Evolutionary conservation across 2,888 invertebrate genomes (phyloP), one percentile per base, ranked within the genome.

Genomic region (Ephialtes manifestator): DNA sequence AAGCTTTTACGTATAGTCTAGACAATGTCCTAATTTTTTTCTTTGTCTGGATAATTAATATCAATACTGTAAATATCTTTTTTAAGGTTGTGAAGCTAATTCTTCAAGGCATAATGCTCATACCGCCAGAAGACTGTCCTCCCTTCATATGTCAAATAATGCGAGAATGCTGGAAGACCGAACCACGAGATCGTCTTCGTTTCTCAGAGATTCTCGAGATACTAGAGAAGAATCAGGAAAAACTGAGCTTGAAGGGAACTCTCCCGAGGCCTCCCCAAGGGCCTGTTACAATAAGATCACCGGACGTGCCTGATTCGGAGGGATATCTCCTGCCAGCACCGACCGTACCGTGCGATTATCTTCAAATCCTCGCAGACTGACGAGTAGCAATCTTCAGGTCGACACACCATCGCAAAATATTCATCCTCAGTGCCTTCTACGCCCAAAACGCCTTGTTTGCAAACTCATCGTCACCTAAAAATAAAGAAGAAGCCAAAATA

Each of bases 131-230:
- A 85, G 97, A 97, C 89, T 97, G 97, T 90, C 97, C 97, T 0
- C 94, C 96, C 0, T 95, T 96, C 75, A 96, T 97, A 7, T 96
- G 96, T 89, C 96, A 97, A 83, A 94, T 97, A 86, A 97, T 98
- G 97, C 95, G 95, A 10, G 96, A 96, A 15, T 97, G 97, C 89
- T 98, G 97, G 97, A 96, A 97, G 90, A 96, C 96, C 0, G 97
- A 98, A 89, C 97, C 98, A 0, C 95, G 96, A 76, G 97, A 98
- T 88, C 95, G 98, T 72, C 95, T 97, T 65, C 96, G 95, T 20
- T 98, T 98, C 91, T 94, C 96, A 31, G 96, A 96, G 87, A 96
- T 97, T 88, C 95, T 96, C 92, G 95, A 95, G 46, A 96, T 96
- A 89, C 93, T 97, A 80, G 96, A 96, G 83, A 95, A 95, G 53